A percentile compares a stretch with the other conserved stretches of the same genome.
These are phyloP conservation scores for Rhynchomys soricoides DNA, from an alignment of 2,113 vertebrate species.

Conservation along the genomic window DNA sequence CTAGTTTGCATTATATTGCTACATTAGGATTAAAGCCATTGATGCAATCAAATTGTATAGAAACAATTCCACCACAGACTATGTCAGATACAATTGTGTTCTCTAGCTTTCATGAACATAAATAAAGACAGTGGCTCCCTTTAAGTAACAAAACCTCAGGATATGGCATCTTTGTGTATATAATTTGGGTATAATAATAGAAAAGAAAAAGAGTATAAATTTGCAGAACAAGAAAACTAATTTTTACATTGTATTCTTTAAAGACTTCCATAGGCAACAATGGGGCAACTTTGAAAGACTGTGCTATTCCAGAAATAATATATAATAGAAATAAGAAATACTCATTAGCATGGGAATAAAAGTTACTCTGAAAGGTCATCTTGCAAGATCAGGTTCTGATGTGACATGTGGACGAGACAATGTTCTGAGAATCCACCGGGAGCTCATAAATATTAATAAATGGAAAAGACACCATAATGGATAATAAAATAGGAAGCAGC, in stretches of 20 bases:
- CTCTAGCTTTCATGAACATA: slow-evolving; percentile 57
- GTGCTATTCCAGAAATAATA: slow-evolving; percentile 67
- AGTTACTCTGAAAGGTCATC: slow-evolving; percentile 83
- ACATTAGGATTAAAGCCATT: slow-evolving; percentile 48
- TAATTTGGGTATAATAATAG: slow-evolving; percentile 70
- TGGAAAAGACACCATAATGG: slow-evolving; percentile 51
- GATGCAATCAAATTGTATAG: slow-evolving; percentile 33
- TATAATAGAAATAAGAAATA: slow-evolving; percentile 74
- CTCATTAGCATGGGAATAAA: slow-evolving; percentile 85
- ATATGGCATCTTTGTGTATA: slow-evolving; percentile 57
- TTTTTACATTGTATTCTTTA: slow-evolving; percentile 55
- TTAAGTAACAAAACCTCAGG: slow-evolving; percentile 56
- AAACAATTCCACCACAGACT: slow-evolving; percentile 51
- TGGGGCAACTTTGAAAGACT: slow-evolving; percentile 57
- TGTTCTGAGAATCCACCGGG: slow-evolving; percentile 67
- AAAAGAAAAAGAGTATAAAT: slow-evolving; percentile 56
- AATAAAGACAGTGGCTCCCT: slow-evolving; percentile 60
- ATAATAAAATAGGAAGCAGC: slow-evolving; percentile 77
- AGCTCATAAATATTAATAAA: slow-evolving; percentile 85
- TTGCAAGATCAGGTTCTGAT: slow-evolving; percentile 76
- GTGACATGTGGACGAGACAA: slow-evolving; percentile 45
- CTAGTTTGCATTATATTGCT: slow-evolving; percentile 65
- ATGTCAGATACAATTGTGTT: neutral
- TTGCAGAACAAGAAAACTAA: slow-evolving; percentile 69
- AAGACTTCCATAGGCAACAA: slow-evolving; percentile 68